Conservation (phyloP, 2,888 invertebrate species). For the Pyrrhosoma nymphula region DNA sequence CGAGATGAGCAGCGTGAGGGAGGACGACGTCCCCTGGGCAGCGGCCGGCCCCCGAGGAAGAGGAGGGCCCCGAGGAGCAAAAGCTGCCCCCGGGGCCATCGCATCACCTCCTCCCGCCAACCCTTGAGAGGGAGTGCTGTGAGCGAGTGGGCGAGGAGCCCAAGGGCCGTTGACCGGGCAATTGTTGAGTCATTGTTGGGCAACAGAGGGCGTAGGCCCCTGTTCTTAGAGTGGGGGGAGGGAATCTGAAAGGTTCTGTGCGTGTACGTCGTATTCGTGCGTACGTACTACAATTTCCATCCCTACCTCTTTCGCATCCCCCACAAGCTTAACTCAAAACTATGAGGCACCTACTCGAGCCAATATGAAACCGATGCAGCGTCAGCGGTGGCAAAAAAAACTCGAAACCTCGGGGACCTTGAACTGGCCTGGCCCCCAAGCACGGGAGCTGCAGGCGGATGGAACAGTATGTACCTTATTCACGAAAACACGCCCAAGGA, state of each 20-base stretch:
- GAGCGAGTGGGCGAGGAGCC: slow-evolving; percentile 33
- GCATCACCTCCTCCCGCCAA: neutral
- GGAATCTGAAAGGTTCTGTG: neutral
- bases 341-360: neutral
- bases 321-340: neutral
- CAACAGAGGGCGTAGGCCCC: slow-evolving; percentile 34
- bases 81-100: neutral
- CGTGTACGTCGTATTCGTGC: neutral
- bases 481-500: too few species aligned
- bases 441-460: too few species aligned
- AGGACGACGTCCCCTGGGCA: neutral
- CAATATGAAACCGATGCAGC: neutral
- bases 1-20: neutral
- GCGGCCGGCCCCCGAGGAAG: neutral
- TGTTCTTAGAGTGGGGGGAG: neutral
- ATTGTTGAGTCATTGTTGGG: slow-evolving; percentile 43
- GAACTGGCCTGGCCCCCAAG: neutral
- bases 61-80: too few species aligned
- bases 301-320: neutral
- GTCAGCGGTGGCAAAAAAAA: neutral
- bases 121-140: neutral
- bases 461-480: too few species aligned
- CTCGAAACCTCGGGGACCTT: neutral
- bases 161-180: slow-evolving; percentile 47
- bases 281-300: neutral